Conservation (phyloP, 2,113 vertebrate species). For the Pseudolaguvia tuberculata region DNA sequence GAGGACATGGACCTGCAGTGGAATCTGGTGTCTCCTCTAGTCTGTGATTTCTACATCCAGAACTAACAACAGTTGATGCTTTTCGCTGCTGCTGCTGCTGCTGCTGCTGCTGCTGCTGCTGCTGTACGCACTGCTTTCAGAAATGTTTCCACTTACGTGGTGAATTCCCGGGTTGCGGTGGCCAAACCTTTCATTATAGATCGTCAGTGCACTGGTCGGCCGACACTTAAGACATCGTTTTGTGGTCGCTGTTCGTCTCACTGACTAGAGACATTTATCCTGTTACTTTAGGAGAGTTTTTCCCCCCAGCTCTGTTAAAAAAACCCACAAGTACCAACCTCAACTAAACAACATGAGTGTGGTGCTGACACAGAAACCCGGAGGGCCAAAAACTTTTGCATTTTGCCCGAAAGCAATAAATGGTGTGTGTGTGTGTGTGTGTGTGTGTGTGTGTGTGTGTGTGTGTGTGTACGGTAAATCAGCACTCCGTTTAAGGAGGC, state of each 20-base stretch:
- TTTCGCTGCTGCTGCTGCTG: background rate
- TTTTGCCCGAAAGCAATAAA: conserved; percentile 14
- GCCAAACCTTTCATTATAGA: conserved; percentile 37
- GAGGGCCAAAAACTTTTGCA: background rate
- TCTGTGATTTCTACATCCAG: conserved; percentile 13
- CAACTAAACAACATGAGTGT: conserved; percentile 12
- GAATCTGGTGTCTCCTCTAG: conserved; percentile 8
- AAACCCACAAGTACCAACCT: conserved; percentile 19
- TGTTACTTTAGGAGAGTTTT: conserved; percentile 15
- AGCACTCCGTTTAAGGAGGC: conserved; percentile 5
- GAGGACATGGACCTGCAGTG: background rate
- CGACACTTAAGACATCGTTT: conserved; percentile 27
- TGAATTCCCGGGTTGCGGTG: conserved; percentile 6
- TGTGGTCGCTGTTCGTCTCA: conserved; percentile 24
- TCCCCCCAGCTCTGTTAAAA: conserved; percentile 12
- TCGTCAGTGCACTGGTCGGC: conserved; percentile 1
- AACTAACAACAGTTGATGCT: conserved; percentile 2
- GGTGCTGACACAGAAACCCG: conserved; percentile 11
- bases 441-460: background rate
- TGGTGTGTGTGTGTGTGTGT: background rate
- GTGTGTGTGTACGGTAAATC: background rate
- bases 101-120: background rate
- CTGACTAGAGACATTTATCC: conserved; percentile 22
- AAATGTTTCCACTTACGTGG: conserved; percentile 31
- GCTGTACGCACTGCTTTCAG: background rate